Percentiles rank a stretch among this genome's conserved stretches.
These are phyloP conservation scores for Pteronotus mesoamericanus DNA, from an alignment of 2,797 vertebrate species.

Conservation along the genomic window DNA sequence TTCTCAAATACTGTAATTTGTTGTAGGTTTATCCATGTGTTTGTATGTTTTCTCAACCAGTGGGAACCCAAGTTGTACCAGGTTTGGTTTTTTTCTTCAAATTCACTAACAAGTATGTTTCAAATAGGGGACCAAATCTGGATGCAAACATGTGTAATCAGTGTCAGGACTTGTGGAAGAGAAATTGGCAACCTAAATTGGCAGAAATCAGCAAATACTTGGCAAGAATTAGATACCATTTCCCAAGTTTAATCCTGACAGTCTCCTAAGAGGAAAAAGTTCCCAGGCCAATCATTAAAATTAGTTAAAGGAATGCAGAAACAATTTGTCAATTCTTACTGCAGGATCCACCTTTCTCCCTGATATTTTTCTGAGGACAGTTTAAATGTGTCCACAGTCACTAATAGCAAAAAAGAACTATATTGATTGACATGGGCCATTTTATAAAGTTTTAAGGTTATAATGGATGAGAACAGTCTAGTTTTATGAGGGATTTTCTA, in stretches of 20 bases:
- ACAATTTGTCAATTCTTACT: neutral
- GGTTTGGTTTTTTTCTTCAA: neutral
- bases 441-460: neutral
- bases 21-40: neutral
- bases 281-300: neutral
- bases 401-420: conserved; percentile 17
- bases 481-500: neutral
- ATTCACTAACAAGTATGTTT: neutral
- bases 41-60: neutral
- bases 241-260: neutral
- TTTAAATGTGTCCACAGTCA: neutral
- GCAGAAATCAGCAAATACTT: conserved; percentile 4
- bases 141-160: neutral
- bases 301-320: neutral
- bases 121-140: neutral
- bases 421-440: neutral
- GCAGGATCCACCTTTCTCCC: neutral
- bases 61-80: neutral
- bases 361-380: neutral
- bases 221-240: neutral
- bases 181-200: neutral
- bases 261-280: neutral
- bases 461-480: neutral
- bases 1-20: neutral
- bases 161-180: neutral